These are phyloP conservation scores for Cyprinus carpio DNA, from an alignment of 2,113 vertebrate species.

Conservation along the genomic window DNA sequence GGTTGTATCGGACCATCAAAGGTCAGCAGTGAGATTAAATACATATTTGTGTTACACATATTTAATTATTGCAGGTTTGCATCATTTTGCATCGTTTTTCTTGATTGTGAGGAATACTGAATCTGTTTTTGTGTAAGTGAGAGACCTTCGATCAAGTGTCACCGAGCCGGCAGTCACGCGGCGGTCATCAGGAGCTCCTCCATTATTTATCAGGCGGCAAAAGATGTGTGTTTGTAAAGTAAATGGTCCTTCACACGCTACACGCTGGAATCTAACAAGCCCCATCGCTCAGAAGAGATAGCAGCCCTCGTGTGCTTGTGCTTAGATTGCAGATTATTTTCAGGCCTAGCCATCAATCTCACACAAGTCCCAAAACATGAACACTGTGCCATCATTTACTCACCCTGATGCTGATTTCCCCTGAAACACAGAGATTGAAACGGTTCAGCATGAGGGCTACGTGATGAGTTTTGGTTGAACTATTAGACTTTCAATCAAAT, in stretches of 20 bases:
- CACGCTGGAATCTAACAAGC: slow-evolving; percentile 31
- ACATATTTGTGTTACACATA: too few relatives aligned
- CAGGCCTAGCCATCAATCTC: background rate
- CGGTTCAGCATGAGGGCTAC: too few relatives aligned
- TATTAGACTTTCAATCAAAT: background rate
- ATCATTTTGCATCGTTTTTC: too few relatives aligned
- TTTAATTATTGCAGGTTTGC: too few relatives aligned
- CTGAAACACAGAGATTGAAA: background rate
- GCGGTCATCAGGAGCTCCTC: slow-evolving; percentile 31
- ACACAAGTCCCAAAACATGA: background rate
- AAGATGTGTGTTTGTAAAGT: slow-evolving; percentile 54
- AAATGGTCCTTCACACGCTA: slow-evolving; percentile 52
- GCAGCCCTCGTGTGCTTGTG: background rate
- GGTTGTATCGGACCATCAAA: too few relatives aligned
- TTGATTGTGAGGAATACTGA: too few relatives aligned
- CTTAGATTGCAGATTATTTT: background rate
- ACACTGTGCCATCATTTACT: background rate
- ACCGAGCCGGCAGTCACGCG: too few relatives aligned
- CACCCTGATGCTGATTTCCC: background rate
- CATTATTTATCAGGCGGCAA: slow-evolving; percentile 55
- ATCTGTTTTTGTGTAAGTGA: too few relatives aligned
- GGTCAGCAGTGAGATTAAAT: too few relatives aligned
- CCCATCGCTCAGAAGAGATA: background rate
- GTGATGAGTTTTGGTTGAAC: background rate
- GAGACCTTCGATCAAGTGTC: too few relatives aligned